These are phyloP conservation scores for Aphrocallistes beatrix DNA, from an alignment of 37 sponge, comb jelly and placozoan species.

Conservation along the genomic window DNA sequence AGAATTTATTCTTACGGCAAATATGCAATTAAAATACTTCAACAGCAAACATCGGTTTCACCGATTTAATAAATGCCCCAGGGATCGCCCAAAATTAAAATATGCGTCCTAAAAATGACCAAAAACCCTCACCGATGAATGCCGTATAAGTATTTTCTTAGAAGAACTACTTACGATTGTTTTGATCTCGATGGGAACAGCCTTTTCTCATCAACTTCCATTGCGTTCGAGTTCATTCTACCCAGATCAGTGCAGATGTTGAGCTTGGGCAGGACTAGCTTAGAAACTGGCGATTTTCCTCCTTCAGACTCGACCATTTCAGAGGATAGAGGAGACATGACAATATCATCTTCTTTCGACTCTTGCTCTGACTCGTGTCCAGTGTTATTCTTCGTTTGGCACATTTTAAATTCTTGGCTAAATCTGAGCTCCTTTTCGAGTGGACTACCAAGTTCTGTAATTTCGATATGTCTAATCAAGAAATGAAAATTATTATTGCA, in stretches of 20 bases:
- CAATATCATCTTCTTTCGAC: neutral
- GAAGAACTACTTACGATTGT: neutral
- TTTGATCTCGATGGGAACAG: neutral
- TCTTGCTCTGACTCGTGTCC: neutral
- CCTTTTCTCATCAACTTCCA: neutral
- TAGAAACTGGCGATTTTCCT: neutral
- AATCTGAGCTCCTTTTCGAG: conserved; percentile 11
- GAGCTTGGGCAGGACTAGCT: neutral
- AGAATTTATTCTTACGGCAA: no score
- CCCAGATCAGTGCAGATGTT: neutral
- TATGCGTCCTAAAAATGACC: no score
- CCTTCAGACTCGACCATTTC: conserved; percentile 12
- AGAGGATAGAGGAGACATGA: neutral
- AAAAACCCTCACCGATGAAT: no score
- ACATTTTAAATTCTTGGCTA: neutral
- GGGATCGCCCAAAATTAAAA: no score
- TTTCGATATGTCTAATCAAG: neutral
- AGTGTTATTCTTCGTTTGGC: neutral
- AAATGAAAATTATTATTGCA: no score
- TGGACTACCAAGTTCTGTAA: neutral
- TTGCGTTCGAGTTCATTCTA: neutral
- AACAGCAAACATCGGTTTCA: no score
- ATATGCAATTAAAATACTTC: no score
- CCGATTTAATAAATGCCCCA: no score
- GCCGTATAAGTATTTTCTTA: no score